phyloP scores from a whole-genome alignment of 2,797 vertebrate species.

The Sebastes matsubarae region DNA sequence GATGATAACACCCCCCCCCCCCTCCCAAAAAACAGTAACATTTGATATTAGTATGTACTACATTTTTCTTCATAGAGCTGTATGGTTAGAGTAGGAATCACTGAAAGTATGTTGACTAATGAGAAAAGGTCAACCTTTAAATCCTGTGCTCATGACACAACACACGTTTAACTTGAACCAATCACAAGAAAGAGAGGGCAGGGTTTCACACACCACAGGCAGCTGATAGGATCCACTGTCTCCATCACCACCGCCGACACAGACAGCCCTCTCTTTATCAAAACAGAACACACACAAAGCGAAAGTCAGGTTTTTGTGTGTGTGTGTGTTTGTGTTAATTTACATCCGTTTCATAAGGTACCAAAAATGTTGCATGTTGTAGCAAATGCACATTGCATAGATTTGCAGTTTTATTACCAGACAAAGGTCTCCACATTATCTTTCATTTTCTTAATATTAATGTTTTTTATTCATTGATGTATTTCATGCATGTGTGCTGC shows the following conservation, averaged over 20 bases:
- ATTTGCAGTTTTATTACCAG: background rate
- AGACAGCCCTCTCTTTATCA: background rate
- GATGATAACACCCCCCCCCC: background rate
- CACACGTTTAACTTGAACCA: background rate
- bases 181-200: constrained; percentile 1
- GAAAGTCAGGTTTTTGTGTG: background rate
- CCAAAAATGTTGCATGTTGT: too few species aligned
- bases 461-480: background rate
- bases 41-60: background rate
- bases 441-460: background rate
- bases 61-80: background rate
- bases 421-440: background rate
- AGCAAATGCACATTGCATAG: background rate
- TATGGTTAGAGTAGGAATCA: fast-evolving
- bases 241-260: background rate
- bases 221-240: background rate
- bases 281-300: constrained; percentile 2
- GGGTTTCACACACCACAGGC: background rate
- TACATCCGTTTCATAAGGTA: background rate
- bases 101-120: background rate
- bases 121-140: background rate
- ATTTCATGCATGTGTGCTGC: background rate
- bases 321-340: background rate
- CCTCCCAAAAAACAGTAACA: background rate
- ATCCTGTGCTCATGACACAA: background rate